Base-by-base conservation (phyloP, 2,797 vertebrate species). In the Typhlichthys subterraneus region DNA sequence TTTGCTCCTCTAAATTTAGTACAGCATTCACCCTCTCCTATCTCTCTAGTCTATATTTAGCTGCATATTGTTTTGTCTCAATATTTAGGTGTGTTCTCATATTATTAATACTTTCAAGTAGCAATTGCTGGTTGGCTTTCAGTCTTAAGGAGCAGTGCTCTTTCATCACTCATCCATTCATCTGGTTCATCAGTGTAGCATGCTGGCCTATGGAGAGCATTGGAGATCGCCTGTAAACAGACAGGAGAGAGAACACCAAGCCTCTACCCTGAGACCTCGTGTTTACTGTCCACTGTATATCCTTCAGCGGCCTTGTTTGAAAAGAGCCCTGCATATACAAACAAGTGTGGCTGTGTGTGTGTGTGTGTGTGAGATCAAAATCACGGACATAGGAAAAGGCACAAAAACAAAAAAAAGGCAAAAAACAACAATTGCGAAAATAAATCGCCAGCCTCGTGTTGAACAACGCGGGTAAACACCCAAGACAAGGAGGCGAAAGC, bases 211-310 rank as follows among this genome's bases (percentile, higher is more conserved):
- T 14, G 49, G 66, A 73, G 61, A 75, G 71, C 69, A 77, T 65
- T 38, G 67, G 78, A 67, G 67, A 76, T 69, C 86, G 67, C 67
- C 66, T 72, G 80, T 90, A 88, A 90, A 89, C 83, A 89, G 82
- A 84, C 80, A 69, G 48, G 57, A 57, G 69, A 69, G 84, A 81
- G 83, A 84, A 85, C 85, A 83, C 79, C 66, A 68, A 69, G 70
- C 65, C 80, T 84, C 85, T 80, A 87, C 85, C 87, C 85, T 80
- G 58, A 48, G 83, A 72, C 68, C 54, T 72, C 0, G 13, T 87
- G 88, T 90, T 91, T 91, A 90, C 85, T 73, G 61, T 74, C 61
- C 38, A 75, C 88, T 89, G 87, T 91, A 88, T 88, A 89, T 88
- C 86, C 80, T 87, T 79, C 75, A 55, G 76, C 70, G 78, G 76